Evolutionary conservation across 2,797 vertebrate genomes (phyloP).

Genomic region (Etheostoma nigrum): DNA sequence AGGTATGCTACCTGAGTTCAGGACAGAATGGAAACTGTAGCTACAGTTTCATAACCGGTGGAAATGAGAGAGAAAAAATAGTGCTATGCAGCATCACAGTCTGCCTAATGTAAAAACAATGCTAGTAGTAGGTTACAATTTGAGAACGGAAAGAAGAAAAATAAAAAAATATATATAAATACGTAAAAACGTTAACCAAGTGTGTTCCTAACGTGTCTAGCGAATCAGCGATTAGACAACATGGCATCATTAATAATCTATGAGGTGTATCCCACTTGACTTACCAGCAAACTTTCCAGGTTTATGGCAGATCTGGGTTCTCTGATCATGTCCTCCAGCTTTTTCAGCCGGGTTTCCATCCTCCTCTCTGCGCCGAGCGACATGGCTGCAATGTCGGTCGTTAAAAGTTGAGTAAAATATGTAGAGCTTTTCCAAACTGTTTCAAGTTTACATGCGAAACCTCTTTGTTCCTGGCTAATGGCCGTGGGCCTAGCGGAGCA

Average conservation of each 20-base stretch:
- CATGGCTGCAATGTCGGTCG: conserved; percentile 71
- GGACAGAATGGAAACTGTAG: not conserved
- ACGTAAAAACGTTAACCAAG: conserved; percentile 6
- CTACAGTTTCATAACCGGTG: not conserved
- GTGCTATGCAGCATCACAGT: not conserved
- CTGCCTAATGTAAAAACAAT: not conserved
- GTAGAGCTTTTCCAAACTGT: conserved; percentile 31
- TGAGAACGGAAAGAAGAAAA: not conserved
- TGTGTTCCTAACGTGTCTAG: conserved; percentile 35
- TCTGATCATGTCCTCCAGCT: conserved; percentile 87
- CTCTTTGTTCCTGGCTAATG: conserved; percentile 77
- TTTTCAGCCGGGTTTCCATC: conserved; percentile 86
- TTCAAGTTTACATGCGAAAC: conserved; percentile 72
- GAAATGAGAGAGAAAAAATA: not conserved
- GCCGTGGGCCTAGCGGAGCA: conserved; percentile 78
- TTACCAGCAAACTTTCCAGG: conserved; percentile 90
- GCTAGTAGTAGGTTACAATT: conserved; percentile 32
- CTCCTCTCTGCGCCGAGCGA: conserved; percentile 86
- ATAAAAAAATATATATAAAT: not conserved
- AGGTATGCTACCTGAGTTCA: conserved; percentile 1
- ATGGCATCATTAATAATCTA: conserved; percentile 71
- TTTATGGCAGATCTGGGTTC: conserved; percentile 85
- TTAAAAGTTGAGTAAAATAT: conserved; percentile 6
- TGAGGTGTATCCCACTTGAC: conserved; percentile 64
- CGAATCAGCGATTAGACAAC: conserved; percentile 38